A percentile compares a stretch with the other conserved stretches of the same genome.
Evolutionary conservation across 2,113 vertebrate species (phyloP).

Genomic region (Peromyscus maniculatus): DNA sequence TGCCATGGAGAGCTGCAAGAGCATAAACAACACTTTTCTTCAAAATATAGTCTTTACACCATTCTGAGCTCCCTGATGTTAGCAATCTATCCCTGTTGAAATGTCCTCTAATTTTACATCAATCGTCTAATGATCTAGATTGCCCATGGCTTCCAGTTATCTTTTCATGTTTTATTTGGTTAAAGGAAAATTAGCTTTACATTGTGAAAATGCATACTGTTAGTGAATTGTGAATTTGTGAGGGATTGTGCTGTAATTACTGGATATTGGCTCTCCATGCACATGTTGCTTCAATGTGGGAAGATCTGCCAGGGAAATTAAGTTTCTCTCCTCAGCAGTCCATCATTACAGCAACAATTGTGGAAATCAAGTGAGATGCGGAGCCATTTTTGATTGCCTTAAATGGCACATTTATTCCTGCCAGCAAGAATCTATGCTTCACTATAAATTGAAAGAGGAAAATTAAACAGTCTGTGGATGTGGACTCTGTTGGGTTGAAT

Average conservation of each 20-base stretch:
- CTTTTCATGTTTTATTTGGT: slow-evolving; percentile 79
- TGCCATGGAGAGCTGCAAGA: slow-evolving; percentile 29
- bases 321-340: slow-evolving; percentile 71
- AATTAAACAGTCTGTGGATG: slow-evolving; percentile 74
- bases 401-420: slow-evolving; percentile 75
- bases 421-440: slow-evolving; percentile 75
- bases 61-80: slow-evolving; percentile 57
- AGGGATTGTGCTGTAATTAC: slow-evolving; percentile 77
- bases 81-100: slow-evolving; percentile 60
- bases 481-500: slow-evolving; percentile 74
- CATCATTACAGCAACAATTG: slow-evolving; percentile 76
- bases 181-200: slow-evolving; percentile 83
- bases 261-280: slow-evolving; percentile 71
- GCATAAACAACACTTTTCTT: slow-evolving; percentile 55
- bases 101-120: slow-evolving; percentile 74
- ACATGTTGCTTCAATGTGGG: slow-evolving; percentile 62
- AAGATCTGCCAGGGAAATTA: slow-evolving; percentile 78
- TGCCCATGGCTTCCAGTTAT: slow-evolving; percentile 70
- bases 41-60: slow-evolving; percentile 45
- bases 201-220: slow-evolving; percentile 79
- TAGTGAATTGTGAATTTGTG: slow-evolving; percentile 75
- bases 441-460: slow-evolving; percentile 71
- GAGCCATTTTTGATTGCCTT: slow-evolving; percentile 79
- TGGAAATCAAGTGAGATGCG: slow-evolving; percentile 80
- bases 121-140: slow-evolving; percentile 80